These are phyloP conservation scores for Bubalus kerabau DNA, from an alignment of 2,113 vertebrate species.

Conservation along the genomic window DNA sequence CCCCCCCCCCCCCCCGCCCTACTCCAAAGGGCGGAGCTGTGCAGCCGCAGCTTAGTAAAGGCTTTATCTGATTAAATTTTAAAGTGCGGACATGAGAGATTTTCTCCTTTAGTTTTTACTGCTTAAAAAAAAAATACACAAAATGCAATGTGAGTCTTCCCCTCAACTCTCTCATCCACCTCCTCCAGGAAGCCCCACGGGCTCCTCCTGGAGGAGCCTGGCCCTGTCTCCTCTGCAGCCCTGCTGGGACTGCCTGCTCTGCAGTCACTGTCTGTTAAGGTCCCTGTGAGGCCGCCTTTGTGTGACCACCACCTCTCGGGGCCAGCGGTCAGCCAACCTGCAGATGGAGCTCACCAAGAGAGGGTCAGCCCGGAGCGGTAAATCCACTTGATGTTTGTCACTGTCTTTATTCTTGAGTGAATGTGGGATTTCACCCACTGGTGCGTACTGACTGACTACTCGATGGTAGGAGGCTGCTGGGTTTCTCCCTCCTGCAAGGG, in stretches of 20 bases:
- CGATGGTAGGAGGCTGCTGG: background rate
- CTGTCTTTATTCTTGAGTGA: background rate
- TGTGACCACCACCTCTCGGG: background rate
- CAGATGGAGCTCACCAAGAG: background rate
- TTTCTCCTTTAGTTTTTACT: background rate
- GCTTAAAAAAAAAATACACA: background rate
- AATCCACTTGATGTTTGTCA: background rate
- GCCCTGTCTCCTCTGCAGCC: background rate
- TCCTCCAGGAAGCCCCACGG: background rate
- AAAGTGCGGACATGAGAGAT: background rate
- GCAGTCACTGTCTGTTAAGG: too few species aligned
- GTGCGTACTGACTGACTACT: background rate
- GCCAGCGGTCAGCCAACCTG: fast-evolving
- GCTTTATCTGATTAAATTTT: background rate
- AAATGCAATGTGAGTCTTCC: background rate
- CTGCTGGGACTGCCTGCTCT: background rate
- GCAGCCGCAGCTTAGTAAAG: background rate
- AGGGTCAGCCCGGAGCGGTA: background rate
- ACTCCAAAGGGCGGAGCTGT: background rate
- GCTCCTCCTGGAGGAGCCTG: background rate
- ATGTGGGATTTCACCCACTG: background rate
- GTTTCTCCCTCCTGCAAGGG: background rate
- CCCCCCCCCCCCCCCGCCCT: fast-evolving
- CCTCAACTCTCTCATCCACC: background rate
- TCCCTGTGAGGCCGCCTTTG: background rate